These are phyloP conservation scores for Xestia ashworthii DNA, from an alignment of 2,888 invertebrate genomes.

Conservation along the genomic window DNA sequence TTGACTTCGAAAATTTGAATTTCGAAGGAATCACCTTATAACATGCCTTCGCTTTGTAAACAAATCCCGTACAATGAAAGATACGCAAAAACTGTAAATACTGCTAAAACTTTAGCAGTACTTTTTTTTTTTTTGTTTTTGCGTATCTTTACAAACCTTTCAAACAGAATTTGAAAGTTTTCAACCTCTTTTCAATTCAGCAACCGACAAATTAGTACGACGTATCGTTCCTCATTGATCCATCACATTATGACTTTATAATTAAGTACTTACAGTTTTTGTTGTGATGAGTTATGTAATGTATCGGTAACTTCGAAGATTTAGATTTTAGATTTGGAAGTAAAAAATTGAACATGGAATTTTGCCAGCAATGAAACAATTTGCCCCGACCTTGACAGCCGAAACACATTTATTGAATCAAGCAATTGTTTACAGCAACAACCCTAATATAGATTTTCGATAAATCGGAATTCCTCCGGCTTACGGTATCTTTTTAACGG, in stretches of 20 bases:
- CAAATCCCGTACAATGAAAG: no score
- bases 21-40: neutral
- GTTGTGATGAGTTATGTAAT: neutral
- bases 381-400: neutral
- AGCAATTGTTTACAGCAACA: slow-evolving; percentile 33
- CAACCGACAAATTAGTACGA: neutral
- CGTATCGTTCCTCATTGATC: slow-evolving; percentile 1
- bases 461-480: slow-evolving; percentile 81
- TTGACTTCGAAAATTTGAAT: neutral
- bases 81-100: neutral
- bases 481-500: slow-evolving; percentile 87
- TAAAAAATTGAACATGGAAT: neutral
- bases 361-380: neutral
- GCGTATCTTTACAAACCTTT: no score
- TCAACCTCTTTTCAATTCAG: neutral
- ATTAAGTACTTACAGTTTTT: neutral
- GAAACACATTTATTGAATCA: slow-evolving; percentile 1
- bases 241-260: neutral
- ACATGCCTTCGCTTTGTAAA: no score
- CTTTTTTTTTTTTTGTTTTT: no score
- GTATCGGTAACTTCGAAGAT: neutral
- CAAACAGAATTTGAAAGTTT: neutral
- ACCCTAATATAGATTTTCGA: slow-evolving; percentile 77
- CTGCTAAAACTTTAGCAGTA: no score
- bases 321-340: neutral